Evolutionary conservation across 2,113 vertebrate genomes (phyloP), one percentile per base, ranked within the genome.

Genomic region (Mus spicilegus): DNA sequence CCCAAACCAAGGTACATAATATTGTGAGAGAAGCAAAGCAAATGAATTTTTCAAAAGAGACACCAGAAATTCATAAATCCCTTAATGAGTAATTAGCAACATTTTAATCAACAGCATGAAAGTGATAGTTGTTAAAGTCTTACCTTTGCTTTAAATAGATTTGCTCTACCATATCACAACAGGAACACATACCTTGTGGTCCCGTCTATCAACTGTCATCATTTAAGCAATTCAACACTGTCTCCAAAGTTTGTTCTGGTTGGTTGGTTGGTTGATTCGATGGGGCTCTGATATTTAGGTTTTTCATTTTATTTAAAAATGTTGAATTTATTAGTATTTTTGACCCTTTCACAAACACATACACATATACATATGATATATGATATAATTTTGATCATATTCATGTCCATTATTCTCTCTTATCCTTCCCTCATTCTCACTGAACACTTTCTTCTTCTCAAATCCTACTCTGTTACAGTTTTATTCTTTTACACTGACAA

Each of bases 21-120:
- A 42, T 17, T 26, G 7, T 75, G 82, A 46, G 39, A 76, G 94
- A 81, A 80, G 33, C 54, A 56, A 84, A 61, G 22, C 54, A 75
- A 85, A 20, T 8, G 0, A 56, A 14, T 61, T 82, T 39, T 61
- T 7, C 1, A 73, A 69, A 7, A 93, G 9, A 87, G 65, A 87
- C 11, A 46, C 42, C 36, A 65, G 26, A 93, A 95, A 6, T 87
- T 49, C 63, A 30, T 67, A 30, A 94, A 75, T 54, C 46, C 73
- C 80, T 51, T 58, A 85, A 80, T 51, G 51, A 90, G 24, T 75
- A 93, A 77, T 42, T 0, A 28, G 36, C 24, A 69, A 84, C 24
- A 81, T 42, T 61, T 87, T 80, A 95, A 58, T 77, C 19, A 63
- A 39, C 42, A 77, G 14, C 63, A 70, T n/a, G 56, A 94, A 94